A percentile compares a stretch with the other conserved stretches of the same genome.
These are phyloP conservation scores for Stegodyphus mimosarum DNA, from an alignment of 1,140 invertebrate genomes.

Conservation along the genomic window DNA sequence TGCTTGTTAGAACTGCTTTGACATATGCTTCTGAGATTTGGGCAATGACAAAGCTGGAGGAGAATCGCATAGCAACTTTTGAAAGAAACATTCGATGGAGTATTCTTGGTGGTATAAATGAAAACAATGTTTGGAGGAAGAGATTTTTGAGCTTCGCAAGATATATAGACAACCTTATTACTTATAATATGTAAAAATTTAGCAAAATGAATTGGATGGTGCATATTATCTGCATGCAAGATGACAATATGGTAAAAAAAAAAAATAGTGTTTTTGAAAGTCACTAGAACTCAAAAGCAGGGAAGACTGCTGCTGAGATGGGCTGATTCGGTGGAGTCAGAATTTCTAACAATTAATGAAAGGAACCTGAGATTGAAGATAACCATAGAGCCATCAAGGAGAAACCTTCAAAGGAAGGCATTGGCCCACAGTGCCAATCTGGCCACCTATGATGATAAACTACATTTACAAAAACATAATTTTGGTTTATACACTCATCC, in stretches of 20 bases:
- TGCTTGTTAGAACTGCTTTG: no score
- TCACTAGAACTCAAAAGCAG: neutral
- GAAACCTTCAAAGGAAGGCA: neutral
- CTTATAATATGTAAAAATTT: neutral
- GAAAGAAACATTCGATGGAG: no score
- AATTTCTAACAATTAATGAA: neutral
- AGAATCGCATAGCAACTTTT: no score
- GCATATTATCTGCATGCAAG: neutral
- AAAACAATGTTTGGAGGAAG: neutral
- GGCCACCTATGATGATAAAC: neutral
- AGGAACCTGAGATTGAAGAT: neutral
- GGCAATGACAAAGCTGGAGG: no score
- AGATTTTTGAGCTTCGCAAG: neutral
- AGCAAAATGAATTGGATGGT: neutral
- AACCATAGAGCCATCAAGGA: neutral
- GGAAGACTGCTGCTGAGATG: slow-evolving; percentile 5
- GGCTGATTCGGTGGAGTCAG: neutral
- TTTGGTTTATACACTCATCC: no score
- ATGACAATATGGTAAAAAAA: neutral
- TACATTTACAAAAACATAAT: no score
- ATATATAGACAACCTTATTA: neutral
- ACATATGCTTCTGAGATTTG: no score
- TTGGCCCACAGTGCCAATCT: neutral
- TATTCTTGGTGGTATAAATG: neutral
- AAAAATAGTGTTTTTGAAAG: neutral